Conservation (phyloP, 2,797 vertebrate genomes). For the Corythornis leucogaster region DNA sequence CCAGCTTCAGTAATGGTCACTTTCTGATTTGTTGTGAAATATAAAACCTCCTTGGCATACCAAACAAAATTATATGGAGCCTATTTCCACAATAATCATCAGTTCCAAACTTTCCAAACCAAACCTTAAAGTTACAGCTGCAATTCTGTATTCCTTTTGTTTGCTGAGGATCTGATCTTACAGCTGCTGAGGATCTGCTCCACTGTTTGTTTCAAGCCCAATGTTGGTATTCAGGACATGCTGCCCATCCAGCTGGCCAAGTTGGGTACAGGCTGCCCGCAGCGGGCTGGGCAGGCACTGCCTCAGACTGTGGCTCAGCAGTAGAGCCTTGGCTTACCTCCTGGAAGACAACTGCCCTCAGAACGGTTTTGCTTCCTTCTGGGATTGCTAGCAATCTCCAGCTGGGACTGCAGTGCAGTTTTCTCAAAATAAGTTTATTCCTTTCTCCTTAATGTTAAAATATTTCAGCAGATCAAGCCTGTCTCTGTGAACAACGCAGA, state of each 20-base stretch:
- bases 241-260: background rate
- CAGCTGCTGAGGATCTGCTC: background rate
- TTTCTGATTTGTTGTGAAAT: background rate
- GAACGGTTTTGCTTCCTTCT: background rate
- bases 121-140: background rate
- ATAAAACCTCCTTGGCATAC: background rate
- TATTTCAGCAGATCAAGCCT: background rate
- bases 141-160: background rate
- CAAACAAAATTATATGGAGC: accelerated
- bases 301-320: background rate
- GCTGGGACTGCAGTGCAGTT: background rate
- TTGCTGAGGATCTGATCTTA: background rate
- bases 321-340: background rate
- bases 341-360: background rate
- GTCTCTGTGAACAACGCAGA: accelerated
- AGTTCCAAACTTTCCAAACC: background rate
- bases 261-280: background rate
- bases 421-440: background rate
- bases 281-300: background rate
- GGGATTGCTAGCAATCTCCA: background rate
- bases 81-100: background rate
- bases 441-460: background rate
- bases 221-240: background rate
- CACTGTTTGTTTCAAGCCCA: background rate
- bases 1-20: background rate